A percentile compares a stretch with the other conserved stretches of the same genome.
Conservation (phyloP, 2,113 vertebrate genomes). For the Campylomormyrus numenius region DNA sequence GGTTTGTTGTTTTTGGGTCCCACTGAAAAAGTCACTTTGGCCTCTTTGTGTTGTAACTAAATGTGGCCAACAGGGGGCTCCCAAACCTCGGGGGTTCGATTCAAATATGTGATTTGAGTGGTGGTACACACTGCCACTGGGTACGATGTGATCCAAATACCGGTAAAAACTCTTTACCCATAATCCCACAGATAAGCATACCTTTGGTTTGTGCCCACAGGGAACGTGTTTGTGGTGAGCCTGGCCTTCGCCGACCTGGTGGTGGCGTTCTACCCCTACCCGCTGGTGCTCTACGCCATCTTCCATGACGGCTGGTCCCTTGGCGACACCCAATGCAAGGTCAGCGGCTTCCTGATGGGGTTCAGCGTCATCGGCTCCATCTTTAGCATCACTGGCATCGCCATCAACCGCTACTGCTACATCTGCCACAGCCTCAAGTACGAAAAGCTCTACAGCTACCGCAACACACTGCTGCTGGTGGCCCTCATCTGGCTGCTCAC, state of each 20-base stretch:
- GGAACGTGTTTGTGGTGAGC: slow-evolving; percentile 74
- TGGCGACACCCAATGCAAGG: slow-evolving; percentile 67
- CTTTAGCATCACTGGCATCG: slow-evolving; percentile 75
- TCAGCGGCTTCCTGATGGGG: slow-evolving; percentile 74
- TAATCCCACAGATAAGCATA: neutral
- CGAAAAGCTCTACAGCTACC: slow-evolving; percentile 56
- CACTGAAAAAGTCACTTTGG: neutral
- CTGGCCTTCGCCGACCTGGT: slow-evolving; percentile 70
- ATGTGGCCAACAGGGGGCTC: neutral
- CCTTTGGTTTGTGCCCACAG: slow-evolving; percentile 45
- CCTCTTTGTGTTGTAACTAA: neutral
- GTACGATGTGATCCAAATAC: neutral
- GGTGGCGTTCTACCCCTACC: slow-evolving; percentile 73
- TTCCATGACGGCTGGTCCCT: slow-evolving; percentile 68
- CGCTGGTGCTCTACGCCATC: slow-evolving; percentile 66
- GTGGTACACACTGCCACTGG: neutral
- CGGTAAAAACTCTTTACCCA: neutral
- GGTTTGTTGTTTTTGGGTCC: neutral
- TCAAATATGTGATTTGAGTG: neutral
- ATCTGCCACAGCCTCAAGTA: slow-evolving; percentile 67
- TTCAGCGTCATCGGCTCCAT: slow-evolving; percentile 72
- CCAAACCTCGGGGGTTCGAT: neutral
- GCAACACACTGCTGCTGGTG: slow-evolving; percentile 57
- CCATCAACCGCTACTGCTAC: slow-evolving; percentile 71
- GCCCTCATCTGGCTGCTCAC: slow-evolving; percentile 68